These are phyloP conservation scores for Scatophagus argus DNA, from an alignment of 2,113 vertebrate species.

Conservation along the genomic window DNA sequence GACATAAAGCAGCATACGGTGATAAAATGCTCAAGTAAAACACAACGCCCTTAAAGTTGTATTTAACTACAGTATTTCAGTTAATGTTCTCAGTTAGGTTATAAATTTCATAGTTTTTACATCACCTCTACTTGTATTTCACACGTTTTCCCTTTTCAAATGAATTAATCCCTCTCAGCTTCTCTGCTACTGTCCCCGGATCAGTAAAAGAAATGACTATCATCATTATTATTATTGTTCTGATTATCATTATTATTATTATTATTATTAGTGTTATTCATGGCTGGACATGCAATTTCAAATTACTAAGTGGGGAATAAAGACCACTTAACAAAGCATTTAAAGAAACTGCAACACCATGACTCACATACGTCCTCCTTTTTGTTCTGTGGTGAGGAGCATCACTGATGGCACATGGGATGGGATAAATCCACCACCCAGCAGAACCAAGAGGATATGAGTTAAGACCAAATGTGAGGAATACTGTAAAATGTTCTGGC, in stretches of 20 bases:
- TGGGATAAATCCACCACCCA: constrained; percentile 23
- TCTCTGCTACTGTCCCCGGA: neutral
- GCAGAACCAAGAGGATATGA: constrained; percentile 2
- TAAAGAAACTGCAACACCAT: neutral
- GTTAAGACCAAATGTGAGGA: constrained; percentile 10
- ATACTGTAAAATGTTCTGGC: constrained; percentile 8
- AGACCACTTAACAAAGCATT: neutral
- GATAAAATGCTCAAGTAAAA: too few species aligned
- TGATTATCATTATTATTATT: neutral
- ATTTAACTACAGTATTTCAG: too few species aligned
- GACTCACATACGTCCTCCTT: neutral
- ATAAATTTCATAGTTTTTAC: neutral
- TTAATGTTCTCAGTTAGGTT: too few species aligned
- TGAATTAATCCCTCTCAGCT: neutral
- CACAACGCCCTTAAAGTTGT: too few species aligned
- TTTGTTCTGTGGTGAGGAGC: constrained; percentile 16
- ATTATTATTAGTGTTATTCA: too few species aligned
- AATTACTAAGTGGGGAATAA: neutral
- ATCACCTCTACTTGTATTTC: neutral
- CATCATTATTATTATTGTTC: neutral
- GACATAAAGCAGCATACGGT: too few species aligned
- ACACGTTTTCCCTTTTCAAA: neutral
- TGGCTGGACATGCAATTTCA: too few species aligned
- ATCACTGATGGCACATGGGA: constrained; percentile 4
- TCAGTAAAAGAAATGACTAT: neutral